A percentile compares a stretch with the other conserved stretches of the same genome.
phyloP scores from a whole-genome alignment of 2,797 vertebrate genomes.

The Pseudotriccus pelzelni region DNA sequence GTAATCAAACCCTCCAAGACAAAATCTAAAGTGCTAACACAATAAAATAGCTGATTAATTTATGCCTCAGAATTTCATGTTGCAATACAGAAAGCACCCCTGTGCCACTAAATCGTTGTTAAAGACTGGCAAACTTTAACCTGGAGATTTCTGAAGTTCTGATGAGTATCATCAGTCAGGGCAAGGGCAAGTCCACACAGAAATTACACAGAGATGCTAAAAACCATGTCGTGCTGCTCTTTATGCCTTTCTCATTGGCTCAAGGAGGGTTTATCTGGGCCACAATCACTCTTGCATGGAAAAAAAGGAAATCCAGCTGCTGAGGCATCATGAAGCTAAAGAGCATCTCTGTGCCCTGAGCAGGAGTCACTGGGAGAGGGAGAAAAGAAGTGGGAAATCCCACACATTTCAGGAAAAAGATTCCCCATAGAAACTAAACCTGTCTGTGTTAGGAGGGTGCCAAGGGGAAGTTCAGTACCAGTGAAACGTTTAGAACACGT shows the following conservation, averaged over 20 bases:
- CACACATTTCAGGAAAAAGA: accelerated
- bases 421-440: background rate
- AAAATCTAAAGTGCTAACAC: background rate
- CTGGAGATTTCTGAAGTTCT: background rate
- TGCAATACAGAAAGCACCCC: background rate
- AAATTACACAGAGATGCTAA: background rate
- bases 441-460: background rate
- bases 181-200: background rate
- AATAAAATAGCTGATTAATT: background rate
- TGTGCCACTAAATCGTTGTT: background rate
- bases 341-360: background rate
- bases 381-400: background rate
- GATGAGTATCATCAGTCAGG: background rate
- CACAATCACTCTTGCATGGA: background rate
- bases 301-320: background rate
- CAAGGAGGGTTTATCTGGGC: background rate
- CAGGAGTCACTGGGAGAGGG: accelerated
- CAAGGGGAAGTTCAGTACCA: background rate
- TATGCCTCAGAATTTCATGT: background rate
- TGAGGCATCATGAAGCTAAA: background rate
- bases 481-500: background rate
- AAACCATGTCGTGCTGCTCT: background rate
- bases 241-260: accelerated
- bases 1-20: background rate
- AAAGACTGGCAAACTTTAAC: background rate